Conservation (phyloP, 1,140 invertebrate genomes). For the Cydia strobilella region DNA sequence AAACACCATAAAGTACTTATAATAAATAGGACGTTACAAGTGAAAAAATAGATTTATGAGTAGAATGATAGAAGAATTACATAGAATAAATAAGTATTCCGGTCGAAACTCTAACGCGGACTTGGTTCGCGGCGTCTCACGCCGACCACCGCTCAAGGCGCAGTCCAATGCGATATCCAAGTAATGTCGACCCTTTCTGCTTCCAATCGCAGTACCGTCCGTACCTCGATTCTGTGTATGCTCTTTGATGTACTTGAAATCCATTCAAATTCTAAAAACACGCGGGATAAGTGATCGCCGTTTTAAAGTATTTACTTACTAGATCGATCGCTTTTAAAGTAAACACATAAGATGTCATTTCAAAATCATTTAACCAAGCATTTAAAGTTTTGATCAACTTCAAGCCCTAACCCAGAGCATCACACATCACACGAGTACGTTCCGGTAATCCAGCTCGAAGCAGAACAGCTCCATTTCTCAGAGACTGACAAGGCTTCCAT, state of each 20-base stretch:
- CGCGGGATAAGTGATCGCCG: background rate
- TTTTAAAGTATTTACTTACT: background rate
- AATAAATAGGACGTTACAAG: slow-evolving; percentile 41
- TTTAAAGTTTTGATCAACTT: too few relatives aligned
- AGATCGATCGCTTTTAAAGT: background rate
- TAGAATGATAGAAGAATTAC: slow-evolving; percentile 52
- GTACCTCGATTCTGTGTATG: background rate
- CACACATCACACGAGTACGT: too few relatives aligned
- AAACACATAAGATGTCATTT: too few relatives aligned
- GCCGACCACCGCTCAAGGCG: background rate
- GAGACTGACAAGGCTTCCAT: slow-evolving; percentile 69
- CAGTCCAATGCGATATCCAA: slow-evolving; percentile 14
- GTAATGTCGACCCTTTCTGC: slow-evolving; percentile 10
- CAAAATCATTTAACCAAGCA: too few relatives aligned
- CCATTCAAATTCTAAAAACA: background rate
- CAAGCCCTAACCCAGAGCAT: too few relatives aligned
- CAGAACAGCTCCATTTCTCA: slow-evolving; percentile 44
- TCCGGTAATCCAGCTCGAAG: background rate
- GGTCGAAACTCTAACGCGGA: slow-evolving; percentile 30
- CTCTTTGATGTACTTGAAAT: too few relatives aligned
- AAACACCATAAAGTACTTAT: slow-evolving; percentile 32
- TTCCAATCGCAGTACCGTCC: slow-evolving; percentile 28
- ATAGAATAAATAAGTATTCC: slow-evolving; percentile 36
- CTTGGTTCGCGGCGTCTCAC: slow-evolving; percentile 28
- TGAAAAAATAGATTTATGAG: slow-evolving; percentile 36